Conservation (phyloP, 2,797 vertebrate species). For the Smutsia temminckii region DNA sequence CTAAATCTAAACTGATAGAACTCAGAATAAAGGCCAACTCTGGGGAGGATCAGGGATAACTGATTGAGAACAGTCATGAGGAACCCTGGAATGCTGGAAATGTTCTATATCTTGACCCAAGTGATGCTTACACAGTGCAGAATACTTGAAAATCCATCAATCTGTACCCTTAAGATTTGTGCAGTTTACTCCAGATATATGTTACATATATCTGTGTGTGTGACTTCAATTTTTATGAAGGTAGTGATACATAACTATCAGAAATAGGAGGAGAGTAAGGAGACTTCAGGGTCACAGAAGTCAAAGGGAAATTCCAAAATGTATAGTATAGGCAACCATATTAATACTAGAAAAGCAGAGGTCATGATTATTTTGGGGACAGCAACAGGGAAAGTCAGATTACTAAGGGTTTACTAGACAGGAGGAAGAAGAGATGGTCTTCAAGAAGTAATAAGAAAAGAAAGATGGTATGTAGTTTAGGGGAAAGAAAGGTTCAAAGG, state of each 20-base stretch:
- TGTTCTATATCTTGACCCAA: background rate
- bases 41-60: background rate
- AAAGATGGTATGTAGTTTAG: background rate
- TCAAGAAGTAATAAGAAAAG: background rate
- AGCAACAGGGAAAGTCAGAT: background rate
- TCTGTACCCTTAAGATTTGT: background rate
- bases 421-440: background rate
- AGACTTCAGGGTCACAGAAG: background rate
- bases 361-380: background rate
- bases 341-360: background rate
- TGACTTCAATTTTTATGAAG: background rate
- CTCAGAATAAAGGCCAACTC: background rate
- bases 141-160: constrained; percentile 10
- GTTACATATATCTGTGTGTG: background rate
- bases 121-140: background rate
- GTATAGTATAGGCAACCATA: background rate
- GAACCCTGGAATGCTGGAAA: background rate
- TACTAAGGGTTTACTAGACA: background rate
- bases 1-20: background rate
- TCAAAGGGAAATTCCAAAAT: background rate
- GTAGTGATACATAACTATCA: background rate
- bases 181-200: background rate
- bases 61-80: background rate
- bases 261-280: background rate
- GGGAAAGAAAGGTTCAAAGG: background rate